A percentile compares a stretch with the other conserved stretches of the same genome.
Evolutionary conservation across 1,140 invertebrate genomes (phyloP).

Genomic region (Piezodorus guildinii): DNA sequence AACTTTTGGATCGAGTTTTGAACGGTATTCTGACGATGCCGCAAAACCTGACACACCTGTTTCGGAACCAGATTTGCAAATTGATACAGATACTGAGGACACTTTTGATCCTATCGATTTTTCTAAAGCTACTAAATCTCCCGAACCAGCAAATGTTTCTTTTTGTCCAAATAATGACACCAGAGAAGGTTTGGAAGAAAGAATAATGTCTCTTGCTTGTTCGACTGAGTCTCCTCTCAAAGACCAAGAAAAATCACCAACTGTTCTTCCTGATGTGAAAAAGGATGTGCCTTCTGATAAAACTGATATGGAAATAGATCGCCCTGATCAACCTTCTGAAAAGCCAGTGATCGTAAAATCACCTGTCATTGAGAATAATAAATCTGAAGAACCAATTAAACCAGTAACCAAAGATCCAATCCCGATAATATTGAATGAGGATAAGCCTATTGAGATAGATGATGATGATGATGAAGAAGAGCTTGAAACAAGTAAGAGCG

Average conservation of each 20-base stretch:
- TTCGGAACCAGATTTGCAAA: constrained; percentile 71
- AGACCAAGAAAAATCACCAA: constrained; percentile 11
- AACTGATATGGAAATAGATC: neutral
- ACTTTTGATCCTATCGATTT: constrained; percentile 42
- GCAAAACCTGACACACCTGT: constrained; percentile 72
- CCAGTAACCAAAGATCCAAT: neutral
- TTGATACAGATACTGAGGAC: constrained; percentile 76
- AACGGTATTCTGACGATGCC: constrained; percentile 54
- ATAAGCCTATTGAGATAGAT: neutral
- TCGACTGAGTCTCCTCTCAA: constrained; percentile 21
- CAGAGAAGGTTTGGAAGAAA: constrained; percentile 30
- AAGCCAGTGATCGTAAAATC: neutral
- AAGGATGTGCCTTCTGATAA: neutral
- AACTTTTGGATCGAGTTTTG: constrained; percentile 55
- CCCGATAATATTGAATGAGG: neutral
- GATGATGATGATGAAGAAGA: neutral
- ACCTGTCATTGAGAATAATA: neutral
- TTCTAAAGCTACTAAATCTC: constrained; percentile 39
- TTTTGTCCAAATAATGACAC: constrained; percentile 26
- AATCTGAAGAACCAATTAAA: neutral
- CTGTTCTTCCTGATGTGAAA: neutral
- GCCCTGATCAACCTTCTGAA: neutral
- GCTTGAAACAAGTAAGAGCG: neutral
- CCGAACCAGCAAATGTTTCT: constrained; percentile 32
- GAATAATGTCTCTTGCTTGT: constrained; percentile 27